Percentiles rank a stretch among this genome's conserved stretches.
Evolutionary conservation across 2,888 invertebrate species (phyloP).

Genomic region (Seira sanloemensis): DNA sequence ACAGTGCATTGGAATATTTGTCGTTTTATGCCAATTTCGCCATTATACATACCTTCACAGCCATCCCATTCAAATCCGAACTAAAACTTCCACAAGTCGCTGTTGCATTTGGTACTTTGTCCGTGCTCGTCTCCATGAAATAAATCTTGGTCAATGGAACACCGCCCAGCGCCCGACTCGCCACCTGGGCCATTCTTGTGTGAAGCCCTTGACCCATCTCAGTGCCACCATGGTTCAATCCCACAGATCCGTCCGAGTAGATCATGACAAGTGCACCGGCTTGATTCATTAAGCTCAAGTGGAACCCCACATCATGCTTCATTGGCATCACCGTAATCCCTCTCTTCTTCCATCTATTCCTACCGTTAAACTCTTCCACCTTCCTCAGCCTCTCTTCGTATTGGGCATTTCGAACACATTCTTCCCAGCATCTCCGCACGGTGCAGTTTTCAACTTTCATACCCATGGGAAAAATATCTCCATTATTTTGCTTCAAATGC

Average conservation of each 20-base stretch:
- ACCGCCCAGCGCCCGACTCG: conserved; percentile 74
- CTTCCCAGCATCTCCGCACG: conserved; percentile 85
- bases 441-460: conserved; percentile 85
- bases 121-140: conserved; percentile 75
- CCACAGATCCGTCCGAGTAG: conserved; percentile 78
- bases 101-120: conserved; percentile 79
- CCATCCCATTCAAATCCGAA: conserved; percentile 95
- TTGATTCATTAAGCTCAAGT: conserved; percentile 74
- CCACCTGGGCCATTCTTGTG: conserved; percentile 78
- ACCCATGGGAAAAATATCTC: conserved; percentile 86
- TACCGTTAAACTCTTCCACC: conserved; percentile 86
- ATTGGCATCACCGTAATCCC: conserved; percentile 89
- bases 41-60: conserved; percentile 81
- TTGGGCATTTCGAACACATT: conserved; percentile 84
- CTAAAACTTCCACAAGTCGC: conserved; percentile 89
- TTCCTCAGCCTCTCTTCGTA: conserved; percentile 79
- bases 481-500: conserved; percentile 86
- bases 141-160: conserved; percentile 71
- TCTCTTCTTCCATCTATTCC: conserved; percentile 90
- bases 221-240: conserved; percentile 77
- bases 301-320: conserved; percentile 86
- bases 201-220: conserved; percentile 79
- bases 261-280: conserved; percentile 77
- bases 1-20: not conserved
- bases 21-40: not conserved